Percentiles rank a stretch among this genome's conserved stretches.
phyloP scores from a whole-genome alignment of 2,888 invertebrate genomes.

The Aplocera efformata region DNA sequence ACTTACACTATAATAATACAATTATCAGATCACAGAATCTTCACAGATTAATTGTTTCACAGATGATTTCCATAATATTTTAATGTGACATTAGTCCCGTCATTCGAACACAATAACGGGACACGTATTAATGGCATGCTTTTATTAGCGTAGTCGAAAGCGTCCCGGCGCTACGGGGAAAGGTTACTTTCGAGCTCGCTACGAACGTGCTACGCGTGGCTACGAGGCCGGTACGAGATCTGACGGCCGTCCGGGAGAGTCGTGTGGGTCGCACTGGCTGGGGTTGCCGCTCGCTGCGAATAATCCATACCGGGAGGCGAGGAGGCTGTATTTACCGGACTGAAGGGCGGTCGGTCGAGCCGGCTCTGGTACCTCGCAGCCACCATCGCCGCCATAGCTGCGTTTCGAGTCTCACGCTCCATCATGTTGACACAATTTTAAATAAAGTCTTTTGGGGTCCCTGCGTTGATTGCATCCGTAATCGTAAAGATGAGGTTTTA shows the following conservation, averaged over 20 bases:
- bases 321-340: conserved; percentile 76
- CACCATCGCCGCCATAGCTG: conserved; percentile 44
- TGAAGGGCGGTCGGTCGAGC: conserved; percentile 68
- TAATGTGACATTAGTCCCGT: conserved; percentile 57
- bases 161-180: conserved; percentile 36
- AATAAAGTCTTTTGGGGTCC: conserved; percentile 61
- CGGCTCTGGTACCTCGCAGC: conserved; percentile 54
- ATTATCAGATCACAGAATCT: conserved; percentile 45
- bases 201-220: conserved; percentile 44
- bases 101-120: conserved; percentile 53
- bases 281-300: conserved; percentile 62
- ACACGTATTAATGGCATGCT: conserved; percentile 56
- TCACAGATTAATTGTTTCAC: conserved; percentile 58
- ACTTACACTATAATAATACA: conserved; percentile 42
- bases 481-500: conserved; percentile 31
- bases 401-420: conserved; percentile 41
- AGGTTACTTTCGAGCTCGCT: conserved; percentile 42
- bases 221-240: conserved; percentile 41
- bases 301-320: conserved; percentile 75
- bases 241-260: conserved; percentile 54
- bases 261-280: conserved; percentile 71
- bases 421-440: conserved; percentile 74
- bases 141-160: conserved; percentile 43
- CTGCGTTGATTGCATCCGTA: conserved; percentile 48
- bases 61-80: conserved; percentile 59